These are phyloP conservation scores for Cydia amplana DNA, from an alignment of 1,140 invertebrate species.

Conservation along the genomic window DNA sequence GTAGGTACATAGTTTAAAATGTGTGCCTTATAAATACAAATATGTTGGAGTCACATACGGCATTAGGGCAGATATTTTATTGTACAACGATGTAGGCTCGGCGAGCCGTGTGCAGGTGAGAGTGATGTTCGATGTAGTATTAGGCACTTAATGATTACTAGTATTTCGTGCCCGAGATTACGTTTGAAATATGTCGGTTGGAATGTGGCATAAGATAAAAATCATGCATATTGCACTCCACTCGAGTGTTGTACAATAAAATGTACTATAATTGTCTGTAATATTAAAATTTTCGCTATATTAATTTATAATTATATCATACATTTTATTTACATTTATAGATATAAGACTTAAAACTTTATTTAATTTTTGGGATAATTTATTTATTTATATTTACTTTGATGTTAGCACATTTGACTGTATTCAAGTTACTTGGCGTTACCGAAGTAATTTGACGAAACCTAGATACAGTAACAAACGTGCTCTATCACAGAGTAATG, in stretches of 20 bases:
- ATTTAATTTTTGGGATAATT: slow-evolving; percentile 80
- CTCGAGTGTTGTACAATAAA: slow-evolving; percentile 48
- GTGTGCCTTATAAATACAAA: slow-evolving; percentile 14
- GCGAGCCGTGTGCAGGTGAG: not conserved
- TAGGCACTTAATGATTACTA: slow-evolving; percentile 33
- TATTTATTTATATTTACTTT: slow-evolving; percentile 63
- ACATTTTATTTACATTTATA: slow-evolving; percentile 77
- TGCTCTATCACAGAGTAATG: slow-evolving; percentile 79
- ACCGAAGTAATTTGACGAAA: slow-evolving; percentile 31
- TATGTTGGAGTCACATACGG: slow-evolving; percentile 20
- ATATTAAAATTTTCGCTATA: slow-evolving; percentile 59
- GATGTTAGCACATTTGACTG: slow-evolving; percentile 73
- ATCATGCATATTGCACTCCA: slow-evolving; percentile 76
- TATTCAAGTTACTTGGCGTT: slow-evolving; percentile 36
- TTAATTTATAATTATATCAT: slow-evolving; percentile 67
- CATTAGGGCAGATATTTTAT: slow-evolving; percentile 24
- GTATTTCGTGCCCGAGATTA: not conserved
- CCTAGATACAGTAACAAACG: slow-evolving; percentile 55
- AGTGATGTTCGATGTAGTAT: slow-evolving; percentile 54
- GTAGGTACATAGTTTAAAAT: slow-evolving; percentile 32
- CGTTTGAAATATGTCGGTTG: slow-evolving; percentile 46
- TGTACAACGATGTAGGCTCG: slow-evolving; percentile 13
- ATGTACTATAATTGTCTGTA: slow-evolving; percentile 59
- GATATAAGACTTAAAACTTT: slow-evolving; percentile 72
- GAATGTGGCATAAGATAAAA: slow-evolving; percentile 72